Percentiles rank a stretch among this genome's conserved stretches.
phyloP scores from a whole-genome alignment of 2,888 invertebrate species.

The Melolontha melolontha region DNA sequence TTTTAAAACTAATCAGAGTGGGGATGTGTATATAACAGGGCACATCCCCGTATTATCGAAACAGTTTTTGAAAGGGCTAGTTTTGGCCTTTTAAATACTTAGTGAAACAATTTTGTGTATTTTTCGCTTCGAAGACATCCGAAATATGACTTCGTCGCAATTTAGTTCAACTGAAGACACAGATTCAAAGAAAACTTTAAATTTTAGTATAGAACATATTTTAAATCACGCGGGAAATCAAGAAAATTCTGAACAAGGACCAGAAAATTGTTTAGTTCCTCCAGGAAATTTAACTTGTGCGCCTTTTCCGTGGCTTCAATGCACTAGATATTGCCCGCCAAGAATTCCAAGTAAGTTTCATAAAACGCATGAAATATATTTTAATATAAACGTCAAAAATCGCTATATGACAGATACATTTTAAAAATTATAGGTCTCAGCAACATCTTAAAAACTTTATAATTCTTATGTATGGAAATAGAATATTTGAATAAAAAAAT shows the following conservation, averaged over 20 bases:
- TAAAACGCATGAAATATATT: not conserved
- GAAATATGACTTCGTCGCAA: constrained; percentile 47
- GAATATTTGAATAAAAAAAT: too few relatives aligned
- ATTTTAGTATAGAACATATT: constrained; percentile 75
- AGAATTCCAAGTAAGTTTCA: constrained; percentile 74
- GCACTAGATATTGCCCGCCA: constrained; percentile 80
- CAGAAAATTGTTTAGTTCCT: constrained; percentile 13
- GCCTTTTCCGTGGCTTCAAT: constrained; percentile 73
- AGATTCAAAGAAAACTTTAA: constrained; percentile 54
- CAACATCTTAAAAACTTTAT: too few relatives aligned
- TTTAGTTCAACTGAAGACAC: constrained; percentile 41
- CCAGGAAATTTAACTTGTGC: constrained; percentile 41
- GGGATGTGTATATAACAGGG: constrained; percentile 56
- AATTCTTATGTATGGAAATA: too few relatives aligned
- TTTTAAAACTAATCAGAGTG: constrained; percentile 52
- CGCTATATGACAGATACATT: too few relatives aligned
- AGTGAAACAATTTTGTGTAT: constrained; percentile 3
- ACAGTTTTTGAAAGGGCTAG: constrained; percentile 44
- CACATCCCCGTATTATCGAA: constrained; percentile 41
- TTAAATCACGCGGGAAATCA: constrained; percentile 67
- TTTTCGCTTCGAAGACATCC: not conserved
- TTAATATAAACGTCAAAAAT: too few relatives aligned
- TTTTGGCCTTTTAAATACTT: constrained; percentile 22
- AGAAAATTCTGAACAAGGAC: constrained; percentile 15
- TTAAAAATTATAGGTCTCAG: too few relatives aligned